phyloP scores from a whole-genome alignment of 2,888 invertebrate genomes.

The Drosophila dives region DNA sequence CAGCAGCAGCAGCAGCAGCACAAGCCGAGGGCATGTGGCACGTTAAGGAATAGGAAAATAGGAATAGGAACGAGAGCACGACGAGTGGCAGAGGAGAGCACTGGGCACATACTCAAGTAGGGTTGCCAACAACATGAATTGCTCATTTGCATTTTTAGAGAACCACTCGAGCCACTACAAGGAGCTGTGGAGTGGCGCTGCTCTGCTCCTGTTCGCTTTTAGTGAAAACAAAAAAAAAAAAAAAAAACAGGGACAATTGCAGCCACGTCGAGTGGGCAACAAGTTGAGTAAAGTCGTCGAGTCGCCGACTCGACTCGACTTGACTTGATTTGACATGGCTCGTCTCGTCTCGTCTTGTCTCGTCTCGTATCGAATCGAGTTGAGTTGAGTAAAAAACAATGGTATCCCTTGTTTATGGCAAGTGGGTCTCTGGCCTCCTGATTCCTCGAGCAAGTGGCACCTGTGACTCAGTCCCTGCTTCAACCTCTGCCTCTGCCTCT shows the following conservation, averaged over 20 bases:
- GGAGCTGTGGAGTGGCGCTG: constrained; percentile 54
- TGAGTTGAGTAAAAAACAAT: constrained; percentile 54
- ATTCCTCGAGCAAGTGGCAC: constrained; percentile 45
- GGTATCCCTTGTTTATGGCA: constrained; percentile 11
- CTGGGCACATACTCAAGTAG: constrained; percentile 58
- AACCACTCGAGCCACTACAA: constrained; percentile 55
- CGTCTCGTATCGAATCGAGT: constrained; percentile 20
- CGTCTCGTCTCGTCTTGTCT: constrained; percentile 10
- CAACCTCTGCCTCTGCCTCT: neutral
- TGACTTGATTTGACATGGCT: constrained; percentile 3
- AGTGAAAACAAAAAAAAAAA: neutral
- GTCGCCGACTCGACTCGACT: constrained; percentile 33
- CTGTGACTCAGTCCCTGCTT: constrained; percentile 22
- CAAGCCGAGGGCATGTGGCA: constrained; percentile 2
- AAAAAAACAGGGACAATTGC: constrained; percentile 73
- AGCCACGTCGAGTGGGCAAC: constrained; percentile 63
- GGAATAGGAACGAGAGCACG: constrained; percentile 55
- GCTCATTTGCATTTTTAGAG: constrained; percentile 73
- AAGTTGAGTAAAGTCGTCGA: constrained; percentile 30
- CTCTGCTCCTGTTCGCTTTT: constrained; percentile 7
- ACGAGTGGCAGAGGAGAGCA: constrained; percentile 41
- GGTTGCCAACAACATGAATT: constrained; percentile 78
- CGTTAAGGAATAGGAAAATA: constrained; percentile 43
- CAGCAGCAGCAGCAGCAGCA: constrained; percentile 1
- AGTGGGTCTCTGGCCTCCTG: constrained; percentile 31